phyloP scores from a whole-genome alignment of 2,113 vertebrate species.

The Eleginops maclovinus region DNA sequence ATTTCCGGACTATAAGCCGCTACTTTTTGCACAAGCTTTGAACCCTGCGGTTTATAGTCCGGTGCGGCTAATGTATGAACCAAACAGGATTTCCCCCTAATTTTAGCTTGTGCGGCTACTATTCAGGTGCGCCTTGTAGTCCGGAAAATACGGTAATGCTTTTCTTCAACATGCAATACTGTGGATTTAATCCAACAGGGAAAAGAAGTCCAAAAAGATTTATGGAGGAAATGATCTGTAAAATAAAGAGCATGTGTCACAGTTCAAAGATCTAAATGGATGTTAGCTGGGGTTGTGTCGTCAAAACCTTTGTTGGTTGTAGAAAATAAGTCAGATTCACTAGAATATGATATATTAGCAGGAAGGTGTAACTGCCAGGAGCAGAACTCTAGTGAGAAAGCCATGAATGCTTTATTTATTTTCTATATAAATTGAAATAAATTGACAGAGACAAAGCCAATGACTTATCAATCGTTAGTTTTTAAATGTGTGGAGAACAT shows the following conservation, averaged over 20 bases:
- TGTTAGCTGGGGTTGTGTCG: too few relatives aligned
- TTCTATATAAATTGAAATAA: not conserved
- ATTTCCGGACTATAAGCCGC: too few relatives aligned
- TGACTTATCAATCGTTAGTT: not conserved
- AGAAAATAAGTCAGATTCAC: not conserved
- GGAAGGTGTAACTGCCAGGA: not conserved
- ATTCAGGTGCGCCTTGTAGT: too few relatives aligned
- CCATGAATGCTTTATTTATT: not conserved
- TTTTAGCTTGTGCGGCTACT: too few relatives aligned
- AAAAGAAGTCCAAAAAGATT: not conserved
- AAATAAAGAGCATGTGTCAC: not conserved
- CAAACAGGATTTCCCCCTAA: too few relatives aligned
- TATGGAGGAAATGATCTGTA: not conserved
- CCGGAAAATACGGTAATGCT: too few relatives aligned
- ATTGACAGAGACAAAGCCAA: not conserved
- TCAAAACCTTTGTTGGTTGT: not conserved
- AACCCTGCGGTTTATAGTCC: too few relatives aligned
- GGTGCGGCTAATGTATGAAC: too few relatives aligned
- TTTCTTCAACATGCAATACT: too few relatives aligned
- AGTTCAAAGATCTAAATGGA: not conserved
- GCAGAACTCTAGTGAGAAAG: not conserved
- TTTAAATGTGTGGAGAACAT: not conserved
- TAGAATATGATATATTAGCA: not conserved
- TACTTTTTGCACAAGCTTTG: too few relatives aligned
- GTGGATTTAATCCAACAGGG: not conserved